phyloP scores from a whole-genome alignment of 2,113 vertebrate genomes.

The Oncorhynchus kisutch region DNA sequence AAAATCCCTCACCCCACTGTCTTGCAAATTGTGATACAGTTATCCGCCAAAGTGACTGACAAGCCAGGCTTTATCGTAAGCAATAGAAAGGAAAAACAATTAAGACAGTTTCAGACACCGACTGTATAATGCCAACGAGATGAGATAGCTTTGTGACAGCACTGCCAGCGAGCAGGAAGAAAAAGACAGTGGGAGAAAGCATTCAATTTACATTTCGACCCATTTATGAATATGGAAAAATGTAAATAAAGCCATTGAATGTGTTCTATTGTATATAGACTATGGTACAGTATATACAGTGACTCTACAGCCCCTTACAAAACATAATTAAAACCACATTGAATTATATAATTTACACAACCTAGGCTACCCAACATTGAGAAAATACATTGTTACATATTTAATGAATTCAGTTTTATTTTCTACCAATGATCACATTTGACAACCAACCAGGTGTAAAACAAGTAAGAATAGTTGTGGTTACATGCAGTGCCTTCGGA shows the following conservation, averaged over 20 bases:
- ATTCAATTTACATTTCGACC: background rate
- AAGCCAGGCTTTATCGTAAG: constrained; percentile 32
- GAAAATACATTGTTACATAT: too few species aligned
- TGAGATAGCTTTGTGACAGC: background rate
- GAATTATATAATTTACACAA: too few species aligned
- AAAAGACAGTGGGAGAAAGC: background rate
- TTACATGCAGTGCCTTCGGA: too few species aligned
- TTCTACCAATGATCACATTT: too few species aligned
- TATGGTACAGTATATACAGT: too few species aligned
- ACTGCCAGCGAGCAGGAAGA: constrained; percentile 9
- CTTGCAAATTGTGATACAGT: constrained; percentile 16
- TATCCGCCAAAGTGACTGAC: constrained; percentile 34
- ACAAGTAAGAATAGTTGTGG: too few species aligned
- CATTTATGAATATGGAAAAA: constrained; percentile 3
- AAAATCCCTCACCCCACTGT: background rate
- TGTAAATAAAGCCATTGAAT: background rate
- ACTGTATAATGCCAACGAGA: background rate
- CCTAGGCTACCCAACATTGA: too few species aligned
- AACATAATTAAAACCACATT: too few species aligned
- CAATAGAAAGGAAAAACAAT: constrained; percentile 24
- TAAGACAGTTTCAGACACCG: constrained; percentile 20
- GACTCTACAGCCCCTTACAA: too few species aligned
- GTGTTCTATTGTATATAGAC: background rate
- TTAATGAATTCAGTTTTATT: too few species aligned
- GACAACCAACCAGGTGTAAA: too few species aligned